phyloP scores from a whole-genome alignment of 2,113 vertebrate genomes.

The Ptilonorhynchus violaceus region DNA sequence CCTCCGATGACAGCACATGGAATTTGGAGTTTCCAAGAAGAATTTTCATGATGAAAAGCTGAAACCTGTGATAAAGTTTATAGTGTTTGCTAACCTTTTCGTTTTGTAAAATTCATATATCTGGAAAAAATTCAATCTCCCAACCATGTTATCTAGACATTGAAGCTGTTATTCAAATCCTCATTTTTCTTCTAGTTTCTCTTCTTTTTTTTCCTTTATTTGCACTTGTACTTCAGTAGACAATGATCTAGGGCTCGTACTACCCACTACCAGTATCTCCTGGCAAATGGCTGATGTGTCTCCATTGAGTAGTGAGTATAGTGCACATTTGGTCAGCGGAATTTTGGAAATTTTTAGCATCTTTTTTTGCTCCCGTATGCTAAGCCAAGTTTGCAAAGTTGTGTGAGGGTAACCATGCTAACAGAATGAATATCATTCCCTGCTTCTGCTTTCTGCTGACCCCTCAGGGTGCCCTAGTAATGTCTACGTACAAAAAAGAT shows the following conservation, averaged over 20 bases:
- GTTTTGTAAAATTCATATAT: neutral
- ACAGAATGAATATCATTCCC: neutral
- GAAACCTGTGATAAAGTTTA: neutral
- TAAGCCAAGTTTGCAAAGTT: neutral
- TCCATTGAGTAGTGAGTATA: neutral
- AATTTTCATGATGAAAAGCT: neutral
- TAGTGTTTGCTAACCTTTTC: neutral
- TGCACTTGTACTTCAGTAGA: neutral
- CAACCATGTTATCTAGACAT: neutral
- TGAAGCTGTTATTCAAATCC: neutral
- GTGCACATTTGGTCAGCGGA: neutral
- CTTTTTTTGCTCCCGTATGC: neutral
- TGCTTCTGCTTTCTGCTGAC: neutral
- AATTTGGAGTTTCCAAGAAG: neutral
- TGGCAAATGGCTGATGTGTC: neutral
- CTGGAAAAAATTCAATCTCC: neutral
- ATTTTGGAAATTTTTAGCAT: neutral
- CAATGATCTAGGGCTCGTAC: neutral
- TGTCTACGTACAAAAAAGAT: neutral
- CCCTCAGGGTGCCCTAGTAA: neutral
- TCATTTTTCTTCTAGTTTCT: neutral
- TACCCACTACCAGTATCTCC: neutral
- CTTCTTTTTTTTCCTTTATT: neutral
- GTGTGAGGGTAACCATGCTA: neutral
- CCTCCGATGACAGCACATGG: neutral